These are phyloP conservation scores for Orchesellides sinensis DNA, from an alignment of 2,888 invertebrate genomes.

Conservation along the genomic window DNA sequence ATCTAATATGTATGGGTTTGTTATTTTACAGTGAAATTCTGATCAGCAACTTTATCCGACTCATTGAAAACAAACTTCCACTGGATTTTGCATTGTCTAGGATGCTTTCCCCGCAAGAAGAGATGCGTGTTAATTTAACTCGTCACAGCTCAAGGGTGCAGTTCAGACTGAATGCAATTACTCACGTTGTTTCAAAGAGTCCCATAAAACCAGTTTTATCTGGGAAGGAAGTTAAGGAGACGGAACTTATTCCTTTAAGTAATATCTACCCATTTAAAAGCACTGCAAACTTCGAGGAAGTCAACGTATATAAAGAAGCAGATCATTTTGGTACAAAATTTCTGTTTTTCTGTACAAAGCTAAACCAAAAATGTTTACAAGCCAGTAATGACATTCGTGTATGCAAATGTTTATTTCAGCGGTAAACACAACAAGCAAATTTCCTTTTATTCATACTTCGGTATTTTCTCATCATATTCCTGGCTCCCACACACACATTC, in stretches of 20 bases:
- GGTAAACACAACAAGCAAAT: slow-evolving; percentile 46
- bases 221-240: slow-evolving; percentile 78
- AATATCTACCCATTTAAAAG: slow-evolving; percentile 86
- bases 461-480: slow-evolving; percentile 86
- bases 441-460: slow-evolving; percentile 86
- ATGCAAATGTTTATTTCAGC: slow-evolving; percentile 73
- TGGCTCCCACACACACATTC: slow-evolving; percentile 79
- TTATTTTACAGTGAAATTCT: slow-evolving; percentile 65
- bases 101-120: slow-evolving; percentile 59
- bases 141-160: slow-evolving; percentile 76
- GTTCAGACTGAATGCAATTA: slow-evolving; percentile 83
- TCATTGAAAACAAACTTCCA: slow-evolving; percentile 65
- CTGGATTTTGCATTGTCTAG: slow-evolving; percentile 33
- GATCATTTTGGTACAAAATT: slow-evolving; percentile 86
- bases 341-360: slow-evolving; percentile 5
- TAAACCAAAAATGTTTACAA: too few relatives aligned
- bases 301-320: slow-evolving; percentile 82
- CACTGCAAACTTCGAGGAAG: slow-evolving; percentile 82
- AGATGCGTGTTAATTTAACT: slow-evolving; percentile 59
- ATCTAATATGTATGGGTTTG: background rate
- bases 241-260: slow-evolving; percentile 81
- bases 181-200: slow-evolving; percentile 82
- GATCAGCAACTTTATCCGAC: slow-evolving; percentile 66
- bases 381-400: too few relatives aligned
- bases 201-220: slow-evolving; percentile 81